phyloP scores from a whole-genome alignment of 2,888 invertebrate genomes.

The Eupithecia subfuscata region DNA sequence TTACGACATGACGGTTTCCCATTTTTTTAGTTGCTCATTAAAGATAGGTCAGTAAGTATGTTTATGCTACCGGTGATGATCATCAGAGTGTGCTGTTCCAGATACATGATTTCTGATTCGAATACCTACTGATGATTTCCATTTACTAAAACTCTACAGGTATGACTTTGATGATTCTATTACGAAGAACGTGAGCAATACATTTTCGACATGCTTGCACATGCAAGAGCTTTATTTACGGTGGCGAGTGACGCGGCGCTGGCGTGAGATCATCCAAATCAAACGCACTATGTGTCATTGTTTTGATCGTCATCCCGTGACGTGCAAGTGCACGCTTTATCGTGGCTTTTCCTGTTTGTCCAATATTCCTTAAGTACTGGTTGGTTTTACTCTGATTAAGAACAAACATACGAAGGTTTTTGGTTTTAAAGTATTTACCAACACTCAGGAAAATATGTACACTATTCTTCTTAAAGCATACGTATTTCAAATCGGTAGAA shows the following conservation, averaged over 20 bases:
- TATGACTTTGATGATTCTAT: background rate
- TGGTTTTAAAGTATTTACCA: background rate
- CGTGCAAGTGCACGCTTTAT: background rate
- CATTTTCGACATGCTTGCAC: background rate
- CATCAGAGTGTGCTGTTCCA: background rate
- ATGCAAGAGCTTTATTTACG: background rate
- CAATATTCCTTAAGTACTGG: background rate
- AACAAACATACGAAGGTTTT: background rate
- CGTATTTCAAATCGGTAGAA: background rate
- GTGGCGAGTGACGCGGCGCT: slow-evolving; percentile 3
- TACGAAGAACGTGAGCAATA: background rate
- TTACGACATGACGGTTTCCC: too few relatives aligned
- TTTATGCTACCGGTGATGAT: too few relatives aligned
- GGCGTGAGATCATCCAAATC: slow-evolving; percentile 17
- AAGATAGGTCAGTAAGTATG: too few relatives aligned
- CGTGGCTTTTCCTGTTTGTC: background rate
- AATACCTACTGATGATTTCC: background rate
- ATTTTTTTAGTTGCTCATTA: too few relatives aligned
- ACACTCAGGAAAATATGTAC: background rate
- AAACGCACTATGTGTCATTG: slow-evolving; percentile 23
- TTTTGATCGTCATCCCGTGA: slow-evolving; percentile 18
- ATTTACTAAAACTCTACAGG: background rate
- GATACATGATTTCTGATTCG: background rate
- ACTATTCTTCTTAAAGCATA: background rate
- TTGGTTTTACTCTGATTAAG: background rate